Conservation (phyloP, 2,888 invertebrate species). For the Pyralis farinalis region DNA sequence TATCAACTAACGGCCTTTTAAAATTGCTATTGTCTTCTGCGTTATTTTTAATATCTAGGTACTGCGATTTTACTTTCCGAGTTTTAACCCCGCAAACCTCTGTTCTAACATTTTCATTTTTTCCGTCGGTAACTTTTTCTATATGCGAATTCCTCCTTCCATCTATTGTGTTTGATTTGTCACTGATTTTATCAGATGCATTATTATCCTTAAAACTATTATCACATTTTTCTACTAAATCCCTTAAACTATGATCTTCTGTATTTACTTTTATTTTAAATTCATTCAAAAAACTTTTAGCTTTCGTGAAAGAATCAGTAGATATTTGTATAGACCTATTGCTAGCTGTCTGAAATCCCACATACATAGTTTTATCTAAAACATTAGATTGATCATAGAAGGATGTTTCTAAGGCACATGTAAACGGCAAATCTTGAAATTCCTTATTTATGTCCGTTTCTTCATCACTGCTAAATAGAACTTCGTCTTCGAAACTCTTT, state of each 20-base stretch:
- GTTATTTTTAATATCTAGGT: too few species aligned
- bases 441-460: conserved; percentile 36
- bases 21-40: too few species aligned
- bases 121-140: too few species aligned
- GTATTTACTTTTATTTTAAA: conserved; percentile 14
- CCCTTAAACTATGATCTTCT: conserved; percentile 32
- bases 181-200: background rate
- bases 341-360: conserved; percentile 68
- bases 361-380: conserved; percentile 57
- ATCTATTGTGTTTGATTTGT: background rate
- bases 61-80: background rate
- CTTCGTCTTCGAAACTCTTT: conserved; percentile 45
- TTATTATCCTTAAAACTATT: conserved; percentile 4
- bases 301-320: conserved; percentile 51
- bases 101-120: too few species aligned
- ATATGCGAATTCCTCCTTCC: too few species aligned
- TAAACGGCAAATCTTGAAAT: conserved; percentile 48
- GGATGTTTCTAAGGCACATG: conserved; percentile 54
- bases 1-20: too few species aligned
- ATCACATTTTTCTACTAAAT: conserved; percentile 40
- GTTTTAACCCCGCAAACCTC: background rate
- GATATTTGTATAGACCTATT: conserved; percentile 59
- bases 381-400: conserved; percentile 40
- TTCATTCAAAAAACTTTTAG: conserved; percentile 42
- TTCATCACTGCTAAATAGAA: conserved; percentile 69